These are phyloP conservation scores for Athalia circularis DNA, from an alignment of 2,888 invertebrate genomes.

Conservation along the genomic window DNA sequence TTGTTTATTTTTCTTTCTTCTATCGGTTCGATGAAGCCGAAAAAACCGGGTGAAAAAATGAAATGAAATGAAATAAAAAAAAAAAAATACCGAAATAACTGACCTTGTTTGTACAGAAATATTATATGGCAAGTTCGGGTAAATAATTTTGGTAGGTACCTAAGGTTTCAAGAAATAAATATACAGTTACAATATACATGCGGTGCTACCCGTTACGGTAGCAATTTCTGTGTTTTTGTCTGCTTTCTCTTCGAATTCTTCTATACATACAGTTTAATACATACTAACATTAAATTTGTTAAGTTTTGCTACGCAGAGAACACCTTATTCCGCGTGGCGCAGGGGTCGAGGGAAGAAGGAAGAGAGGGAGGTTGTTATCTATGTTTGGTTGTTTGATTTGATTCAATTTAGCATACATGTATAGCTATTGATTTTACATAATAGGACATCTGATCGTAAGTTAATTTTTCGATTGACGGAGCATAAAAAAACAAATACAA, in stretches of 20 bases:
- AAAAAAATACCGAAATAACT: neutral
- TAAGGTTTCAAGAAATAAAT: constrained; percentile 5
- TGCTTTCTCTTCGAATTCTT: constrained; percentile 24
- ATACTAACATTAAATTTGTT: neutral
- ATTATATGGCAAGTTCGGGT: neutral
- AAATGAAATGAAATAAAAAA: neutral
- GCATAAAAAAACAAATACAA: neutral
- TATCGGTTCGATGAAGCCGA: neutral
- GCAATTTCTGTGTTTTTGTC: constrained; percentile 37
- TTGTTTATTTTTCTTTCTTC: neutral
- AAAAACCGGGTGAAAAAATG: neutral
- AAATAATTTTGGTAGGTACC: constrained; percentile 4
- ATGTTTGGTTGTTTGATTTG: too few species aligned
- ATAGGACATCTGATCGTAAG: too few species aligned
- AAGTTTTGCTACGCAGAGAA: too few species aligned
- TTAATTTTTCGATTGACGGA: too few species aligned
- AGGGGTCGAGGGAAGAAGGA: too few species aligned
- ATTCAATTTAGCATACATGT: too few species aligned
- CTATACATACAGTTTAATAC: neutral
- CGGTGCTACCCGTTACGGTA: constrained; percentile 34
- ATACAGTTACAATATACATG: constrained; percentile 24
- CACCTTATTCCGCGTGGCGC: too few species aligned
- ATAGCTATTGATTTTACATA: too few species aligned
- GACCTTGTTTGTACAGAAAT: constrained; percentile 8
- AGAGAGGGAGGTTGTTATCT: too few species aligned